Evolutionary conservation across 1,140 invertebrate genomes (phyloP), one percentile per base, ranked within the genome.

Genomic region (Drosophila gunungcola): DNA sequence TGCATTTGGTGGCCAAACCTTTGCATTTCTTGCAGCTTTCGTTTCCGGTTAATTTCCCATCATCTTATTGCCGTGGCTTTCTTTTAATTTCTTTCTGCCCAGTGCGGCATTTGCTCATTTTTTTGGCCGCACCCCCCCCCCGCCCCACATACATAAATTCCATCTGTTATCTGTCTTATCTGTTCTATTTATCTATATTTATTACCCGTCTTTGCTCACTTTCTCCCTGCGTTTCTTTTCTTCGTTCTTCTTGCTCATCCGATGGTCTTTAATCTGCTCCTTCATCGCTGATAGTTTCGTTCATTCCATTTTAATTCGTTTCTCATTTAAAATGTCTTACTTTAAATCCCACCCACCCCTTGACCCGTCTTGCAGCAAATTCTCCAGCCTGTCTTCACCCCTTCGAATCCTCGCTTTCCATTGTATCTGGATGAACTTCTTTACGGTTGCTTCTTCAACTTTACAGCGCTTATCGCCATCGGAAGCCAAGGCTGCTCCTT

Each of bases 251-350:
- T 16, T 13, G 3, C 32, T n/a, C 41, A 21, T 32, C 13, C n/a
- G 39, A 25, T 46, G 16, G n/a, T 2, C 63, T 38, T 68, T 70
- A 68, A 68, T 68, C 46, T 42, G 45, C 38, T 38, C 38, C 64
- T 48, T 42, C 68, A 72, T 49, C 64, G 65, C 43, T 72, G 68
- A 72, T 70, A 70, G 68, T 72, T 70, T 29, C 43, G 51, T 70
- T 67, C 48, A 65, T 65, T 75, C 72, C 72, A 58, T 75, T 75
- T 75, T 75, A 75, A 75, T 75, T 75, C 73, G 53, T 75, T 75
- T 75, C 72, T 75, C 73, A 75, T 75, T 75, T 75, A 67, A 75
- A 75, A 75, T 75, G 73, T 75, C 73, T 75, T 75, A 67, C 73
- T 75, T 56, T 65, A 70, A 70, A 41, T 52, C 57, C 60, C 36